A percentile compares a stretch with the other conserved stretches of the same genome.
Conservation (phyloP, 2,888 invertebrate genomes). For the Cryptus armator region DNA sequence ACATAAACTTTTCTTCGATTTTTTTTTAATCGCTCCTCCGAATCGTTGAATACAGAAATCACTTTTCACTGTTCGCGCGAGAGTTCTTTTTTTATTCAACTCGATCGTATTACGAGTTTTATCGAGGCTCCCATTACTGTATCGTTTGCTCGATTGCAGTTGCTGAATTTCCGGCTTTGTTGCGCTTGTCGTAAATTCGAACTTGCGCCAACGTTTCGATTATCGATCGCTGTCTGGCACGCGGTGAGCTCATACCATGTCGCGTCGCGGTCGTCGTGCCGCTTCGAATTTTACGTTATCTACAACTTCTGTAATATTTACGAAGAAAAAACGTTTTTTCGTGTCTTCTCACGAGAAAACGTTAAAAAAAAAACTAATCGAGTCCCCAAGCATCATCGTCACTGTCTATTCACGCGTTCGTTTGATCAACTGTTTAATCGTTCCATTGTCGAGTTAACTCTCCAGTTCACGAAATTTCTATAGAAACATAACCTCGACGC, state of each 20-base stretch:
- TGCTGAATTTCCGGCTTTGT: not conserved
- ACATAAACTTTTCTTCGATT: not conserved
- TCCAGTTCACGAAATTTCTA: not conserved
- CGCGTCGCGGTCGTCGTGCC: conserved; percentile 2
- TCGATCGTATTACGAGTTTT: not conserved
- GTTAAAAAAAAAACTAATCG: not conserved
- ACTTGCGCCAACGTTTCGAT: conserved; percentile 32
- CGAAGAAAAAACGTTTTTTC: not conserved
- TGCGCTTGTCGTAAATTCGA: conserved; percentile 21
- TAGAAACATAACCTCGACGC: conserved; percentile 18
- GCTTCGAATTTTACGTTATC: conserved; percentile 18
- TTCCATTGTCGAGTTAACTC: not conserved
- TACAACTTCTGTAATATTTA: conserved; percentile 40
- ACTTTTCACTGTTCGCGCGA: not conserved
- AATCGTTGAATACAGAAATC: not conserved
- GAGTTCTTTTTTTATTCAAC: not conserved
- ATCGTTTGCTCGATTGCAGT: not conserved
- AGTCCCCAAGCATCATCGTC: not conserved
- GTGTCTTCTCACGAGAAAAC: not conserved
- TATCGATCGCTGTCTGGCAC: conserved; percentile 24
- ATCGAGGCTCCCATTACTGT: not conserved
- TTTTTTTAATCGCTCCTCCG: too few relatives aligned
- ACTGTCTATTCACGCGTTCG: not conserved
- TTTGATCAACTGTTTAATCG: conserved; percentile 12
- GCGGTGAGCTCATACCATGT: conserved; percentile 7